phyloP scores from a whole-genome alignment of 2,888 invertebrate genomes.

The Sminthurinus aureus region DNA sequence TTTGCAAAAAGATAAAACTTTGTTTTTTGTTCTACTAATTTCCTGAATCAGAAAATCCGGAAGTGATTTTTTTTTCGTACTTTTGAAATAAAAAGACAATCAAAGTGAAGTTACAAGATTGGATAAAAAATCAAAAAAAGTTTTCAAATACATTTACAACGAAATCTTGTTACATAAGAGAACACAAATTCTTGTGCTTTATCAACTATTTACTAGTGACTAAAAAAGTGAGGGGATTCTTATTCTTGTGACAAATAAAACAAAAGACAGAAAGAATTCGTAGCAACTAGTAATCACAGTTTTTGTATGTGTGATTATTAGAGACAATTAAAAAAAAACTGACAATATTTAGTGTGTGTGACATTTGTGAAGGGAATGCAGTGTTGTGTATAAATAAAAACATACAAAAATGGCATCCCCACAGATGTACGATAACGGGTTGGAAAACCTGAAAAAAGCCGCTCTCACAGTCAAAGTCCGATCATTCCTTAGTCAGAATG shows the following conservation, averaged over 20 bases:
- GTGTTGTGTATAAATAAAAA: conserved; percentile 24
- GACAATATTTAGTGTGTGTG: not conserved
- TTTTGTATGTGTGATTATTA: not conserved
- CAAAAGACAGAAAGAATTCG: no score
- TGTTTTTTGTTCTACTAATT: not conserved
- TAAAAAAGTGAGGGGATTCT: no score
- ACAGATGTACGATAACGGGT: conserved; percentile 82
- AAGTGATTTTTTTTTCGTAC: conserved; percentile 7
- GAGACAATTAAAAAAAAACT: not conserved
- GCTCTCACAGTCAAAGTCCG: conserved; percentile 62
- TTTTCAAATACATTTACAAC: not conserved
- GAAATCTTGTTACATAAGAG: not conserved
- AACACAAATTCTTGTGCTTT: not conserved
- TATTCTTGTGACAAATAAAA: no score
- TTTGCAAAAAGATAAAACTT: no score
- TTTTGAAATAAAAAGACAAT: not conserved
- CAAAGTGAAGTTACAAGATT: not conserved
- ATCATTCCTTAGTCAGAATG: conserved; percentile 61
- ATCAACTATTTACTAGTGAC: not conserved
- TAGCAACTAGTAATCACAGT: not conserved
- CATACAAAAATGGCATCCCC: conserved; percentile 76
- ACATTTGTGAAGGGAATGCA: conserved; percentile 32
- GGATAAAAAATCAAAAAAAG: not conserved
- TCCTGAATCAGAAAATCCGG: conserved; percentile 17
- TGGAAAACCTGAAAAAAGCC: conserved; percentile 69